phyloP scores from a whole-genome alignment of 1,140 invertebrate genomes.

The Antheraea mylitta region DNA sequence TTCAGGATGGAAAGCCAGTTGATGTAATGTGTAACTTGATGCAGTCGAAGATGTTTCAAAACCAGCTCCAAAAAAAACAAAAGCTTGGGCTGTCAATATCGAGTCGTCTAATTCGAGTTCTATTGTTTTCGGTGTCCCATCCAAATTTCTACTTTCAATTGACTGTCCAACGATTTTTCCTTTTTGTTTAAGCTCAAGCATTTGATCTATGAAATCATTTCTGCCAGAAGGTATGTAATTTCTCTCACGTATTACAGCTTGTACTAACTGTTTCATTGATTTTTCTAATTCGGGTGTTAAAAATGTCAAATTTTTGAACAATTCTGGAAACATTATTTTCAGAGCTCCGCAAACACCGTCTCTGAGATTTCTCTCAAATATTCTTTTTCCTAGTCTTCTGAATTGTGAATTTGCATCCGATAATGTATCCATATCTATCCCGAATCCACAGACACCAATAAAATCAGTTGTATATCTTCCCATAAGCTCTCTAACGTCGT shows the following conservation, averaged over 20 bases:
- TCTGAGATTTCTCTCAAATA: conserved; percentile 37
- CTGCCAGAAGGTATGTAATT: conserved; percentile 61
- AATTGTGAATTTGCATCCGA: conserved; percentile 77
- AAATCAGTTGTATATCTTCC: conserved; percentile 78
- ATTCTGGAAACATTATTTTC: conserved; percentile 33
- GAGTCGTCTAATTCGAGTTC: conserved; percentile 31
- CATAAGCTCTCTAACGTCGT: conserved; percentile 75
- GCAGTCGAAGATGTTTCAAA: conserved; percentile 55
- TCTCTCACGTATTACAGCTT: conserved; percentile 63
- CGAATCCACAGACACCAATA: conserved; percentile 81
- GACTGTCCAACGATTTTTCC: conserved; percentile 40
- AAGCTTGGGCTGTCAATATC: conserved; percentile 35
- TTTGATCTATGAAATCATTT: conserved; percentile 78
- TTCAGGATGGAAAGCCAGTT: conserved; percentile 76
- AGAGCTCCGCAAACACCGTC: conserved; percentile 25
- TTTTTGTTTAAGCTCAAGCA: conserved; percentile 76
- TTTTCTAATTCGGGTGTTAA: conserved; percentile 34
- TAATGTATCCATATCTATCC: conserved; percentile 78
- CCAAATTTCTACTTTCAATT: conserved; percentile 27
- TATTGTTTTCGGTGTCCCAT: conserved; percentile 27
- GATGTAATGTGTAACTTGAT: conserved; percentile 66
- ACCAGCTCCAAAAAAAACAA: conserved; percentile 50
- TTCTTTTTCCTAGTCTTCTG: conserved; percentile 60
- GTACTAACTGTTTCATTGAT: conserved; percentile 43
- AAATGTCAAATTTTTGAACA: conserved; percentile 37